phyloP scores from a whole-genome alignment of 2,113 vertebrate species.

The Oxygymnocypris stewartii region DNA sequence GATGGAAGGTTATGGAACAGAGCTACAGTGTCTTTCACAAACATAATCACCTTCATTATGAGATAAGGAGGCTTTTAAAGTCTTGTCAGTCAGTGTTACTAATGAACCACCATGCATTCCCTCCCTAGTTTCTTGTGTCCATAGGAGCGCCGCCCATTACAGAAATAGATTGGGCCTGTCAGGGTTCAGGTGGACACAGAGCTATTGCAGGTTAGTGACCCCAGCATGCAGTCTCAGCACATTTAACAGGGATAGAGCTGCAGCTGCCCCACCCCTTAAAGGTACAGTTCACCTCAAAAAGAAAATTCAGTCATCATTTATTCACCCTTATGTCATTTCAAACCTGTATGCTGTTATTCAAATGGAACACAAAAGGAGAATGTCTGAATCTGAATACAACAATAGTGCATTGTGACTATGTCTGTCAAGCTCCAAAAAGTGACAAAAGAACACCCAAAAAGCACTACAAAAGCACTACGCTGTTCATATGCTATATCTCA shows the following conservation, averaged over 20 bases:
- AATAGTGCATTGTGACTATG: background rate
- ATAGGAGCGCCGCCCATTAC: background rate
- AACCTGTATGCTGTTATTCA: background rate
- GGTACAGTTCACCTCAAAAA: background rate
- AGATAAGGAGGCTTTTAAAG: constrained; percentile 10
- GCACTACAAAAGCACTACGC: background rate
- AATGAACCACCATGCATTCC: background rate
- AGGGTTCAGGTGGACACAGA: constrained; percentile 49
- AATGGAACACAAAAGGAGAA: background rate
- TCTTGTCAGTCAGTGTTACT: background rate
- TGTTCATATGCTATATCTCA: background rate
- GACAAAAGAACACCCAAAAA: constrained; percentile 4
- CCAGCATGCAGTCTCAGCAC: constrained; percentile 42
- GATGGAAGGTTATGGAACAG: too few relatives aligned
- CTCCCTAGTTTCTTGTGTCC: background rate
- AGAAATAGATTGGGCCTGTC: constrained; percentile 9
- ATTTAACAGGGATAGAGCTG: constrained; percentile 24
- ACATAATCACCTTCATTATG: background rate
- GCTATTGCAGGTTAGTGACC: constrained; percentile 24
- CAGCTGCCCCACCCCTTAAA: background rate
- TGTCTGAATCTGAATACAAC: background rate
- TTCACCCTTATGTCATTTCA: background rate
- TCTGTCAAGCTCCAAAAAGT: constrained; percentile 1
- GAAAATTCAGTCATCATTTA: background rate
- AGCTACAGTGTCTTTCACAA: constrained; percentile 3